A percentile compares a stretch with the other conserved stretches of the same genome.
Evolutionary conservation across 1,140 invertebrate genomes (phyloP).

Genomic region (Drosophila navojoa): DNA sequence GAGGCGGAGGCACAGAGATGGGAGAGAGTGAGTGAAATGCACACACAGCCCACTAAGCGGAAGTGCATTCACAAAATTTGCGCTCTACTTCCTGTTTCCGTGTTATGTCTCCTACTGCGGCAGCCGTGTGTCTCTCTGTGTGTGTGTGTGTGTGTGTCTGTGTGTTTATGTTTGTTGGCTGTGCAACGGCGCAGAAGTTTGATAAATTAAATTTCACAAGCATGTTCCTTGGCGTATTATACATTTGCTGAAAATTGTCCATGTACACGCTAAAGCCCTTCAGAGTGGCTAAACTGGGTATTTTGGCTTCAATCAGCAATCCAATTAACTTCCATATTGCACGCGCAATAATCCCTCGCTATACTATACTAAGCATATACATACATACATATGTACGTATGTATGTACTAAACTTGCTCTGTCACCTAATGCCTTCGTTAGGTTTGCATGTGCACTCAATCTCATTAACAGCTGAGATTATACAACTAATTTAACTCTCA

Average conservation of each 20-base stretch:
- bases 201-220: conserved; percentile 65
- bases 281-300: background rate
- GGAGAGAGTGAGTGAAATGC: conserved; percentile 4
- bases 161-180: conserved; percentile 15
- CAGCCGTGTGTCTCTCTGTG: background rate
- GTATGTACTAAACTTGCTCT: background rate
- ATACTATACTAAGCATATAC: background rate
- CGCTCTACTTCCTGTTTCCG: conserved; percentile 70
- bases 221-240: conserved; percentile 45
- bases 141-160: background rate
- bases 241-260: conserved; percentile 21
- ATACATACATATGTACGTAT: background rate
- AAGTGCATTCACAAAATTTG: conserved; percentile 76
- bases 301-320: conserved; percentile 7
- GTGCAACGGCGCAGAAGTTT: conserved; percentile 69
- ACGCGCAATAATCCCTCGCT: too few species aligned
- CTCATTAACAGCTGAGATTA: background rate
- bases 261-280: conserved; percentile 1
- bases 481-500: background rate
- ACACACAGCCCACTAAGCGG: conserved; percentile 62
- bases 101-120: conserved; percentile 44
- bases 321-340: background rate
- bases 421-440: background rate
- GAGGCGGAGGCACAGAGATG: background rate
- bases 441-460: too few species aligned